phyloP scores from a whole-genome alignment of 2,113 vertebrate genomes.

The Mystacornis crossleyi region DNA sequence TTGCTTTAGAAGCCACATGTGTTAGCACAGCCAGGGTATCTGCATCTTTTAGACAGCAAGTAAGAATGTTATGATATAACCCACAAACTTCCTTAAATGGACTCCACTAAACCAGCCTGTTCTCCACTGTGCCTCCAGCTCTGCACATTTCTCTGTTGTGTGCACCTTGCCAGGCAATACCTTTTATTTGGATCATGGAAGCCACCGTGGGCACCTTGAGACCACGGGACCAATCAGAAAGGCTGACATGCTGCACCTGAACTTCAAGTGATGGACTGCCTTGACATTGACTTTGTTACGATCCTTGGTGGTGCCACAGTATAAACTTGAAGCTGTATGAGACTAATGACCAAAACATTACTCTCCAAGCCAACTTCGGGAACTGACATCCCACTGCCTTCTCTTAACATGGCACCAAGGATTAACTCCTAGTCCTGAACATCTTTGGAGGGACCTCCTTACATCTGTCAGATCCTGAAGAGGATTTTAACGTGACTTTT shows the following conservation, averaged over 20 bases:
- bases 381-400: not conserved
- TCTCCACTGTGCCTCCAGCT: not conserved
- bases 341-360: not conserved
- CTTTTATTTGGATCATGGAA: not conserved
- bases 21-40: not conserved
- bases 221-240: not conserved
- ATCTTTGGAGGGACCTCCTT: not conserved
- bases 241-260: rapidly evolving
- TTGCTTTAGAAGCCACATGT: not conserved
- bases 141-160: not conserved
- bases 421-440: not conserved
- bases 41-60: not conserved
- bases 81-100: not conserved
- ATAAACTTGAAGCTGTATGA: not conserved
- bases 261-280: not conserved
- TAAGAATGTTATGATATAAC: not conserved
- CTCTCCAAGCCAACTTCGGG: not conserved
- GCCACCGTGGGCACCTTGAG: rapidly evolving
- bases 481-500: not conserved
- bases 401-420: not conserved
- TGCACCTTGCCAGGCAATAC: rapidly evolving
- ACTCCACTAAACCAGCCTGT: not conserved
- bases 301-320: not conserved
- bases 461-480: not conserved
- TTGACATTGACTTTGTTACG: not conserved